Conservation (phyloP, 1,140 invertebrate species). For the Paracyclopina nana region DNA sequence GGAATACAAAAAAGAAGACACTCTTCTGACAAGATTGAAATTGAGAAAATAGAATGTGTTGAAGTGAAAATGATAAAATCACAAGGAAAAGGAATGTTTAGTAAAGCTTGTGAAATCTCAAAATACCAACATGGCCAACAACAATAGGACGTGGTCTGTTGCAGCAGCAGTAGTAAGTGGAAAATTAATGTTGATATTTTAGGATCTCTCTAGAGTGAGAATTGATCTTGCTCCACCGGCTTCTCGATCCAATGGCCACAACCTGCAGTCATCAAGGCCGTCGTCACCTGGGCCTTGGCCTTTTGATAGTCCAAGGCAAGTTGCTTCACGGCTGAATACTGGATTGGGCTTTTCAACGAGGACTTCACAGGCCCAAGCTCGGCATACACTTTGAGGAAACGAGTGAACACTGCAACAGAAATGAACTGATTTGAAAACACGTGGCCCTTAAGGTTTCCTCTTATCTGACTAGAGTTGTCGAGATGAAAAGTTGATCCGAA, state of each 20-base stretch:
- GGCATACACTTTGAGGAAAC: neutral
- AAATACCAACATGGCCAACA: neutral
- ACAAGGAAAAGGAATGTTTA: neutral
- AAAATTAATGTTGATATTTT: conserved; percentile 2
- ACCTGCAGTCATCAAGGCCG: conserved; percentile 52
- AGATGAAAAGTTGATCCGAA: conserved; percentile 3
- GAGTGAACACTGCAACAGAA: conserved; percentile 4
- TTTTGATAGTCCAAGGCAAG: conserved; percentile 31
- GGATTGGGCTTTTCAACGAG: conserved; percentile 4
- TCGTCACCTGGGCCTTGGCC: conserved; percentile 49
- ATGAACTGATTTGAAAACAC: neutral
- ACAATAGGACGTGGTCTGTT: neutral
- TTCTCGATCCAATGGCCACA: conserved; percentile 70
- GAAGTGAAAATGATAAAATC: neutral
- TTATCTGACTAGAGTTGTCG: conserved; percentile 16
- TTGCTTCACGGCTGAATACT: conserved; percentile 9
- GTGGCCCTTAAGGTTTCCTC: neutral
- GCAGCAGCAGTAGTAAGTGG: neutral
- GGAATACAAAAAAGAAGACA: no score
- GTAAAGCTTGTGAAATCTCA: neutral
- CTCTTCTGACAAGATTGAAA: no score
- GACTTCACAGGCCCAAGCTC: neutral
- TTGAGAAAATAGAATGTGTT: neutral
- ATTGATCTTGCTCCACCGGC: conserved; percentile 58
- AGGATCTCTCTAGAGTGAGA: conserved; percentile 5